Percentiles rank a stretch among this genome's conserved stretches.
Conservation (phyloP, 2,888 invertebrate genomes). For the Oithona nana region DNA sequence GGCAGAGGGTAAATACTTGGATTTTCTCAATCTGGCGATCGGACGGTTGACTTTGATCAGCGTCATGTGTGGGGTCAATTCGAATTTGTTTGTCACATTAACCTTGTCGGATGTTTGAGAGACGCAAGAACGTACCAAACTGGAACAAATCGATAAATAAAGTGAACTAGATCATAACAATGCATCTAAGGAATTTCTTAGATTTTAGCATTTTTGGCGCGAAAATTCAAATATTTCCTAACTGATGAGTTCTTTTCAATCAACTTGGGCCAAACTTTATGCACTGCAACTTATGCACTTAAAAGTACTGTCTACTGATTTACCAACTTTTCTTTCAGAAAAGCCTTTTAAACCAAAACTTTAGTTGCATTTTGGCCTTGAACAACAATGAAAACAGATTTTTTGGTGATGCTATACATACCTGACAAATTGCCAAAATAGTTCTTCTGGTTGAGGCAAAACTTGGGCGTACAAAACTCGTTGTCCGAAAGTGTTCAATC, state of each 20-base stretch:
- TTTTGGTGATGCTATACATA: no score
- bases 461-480: constrained; percentile 29
- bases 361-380: no score
- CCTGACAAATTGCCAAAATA: constrained; percentile 25
- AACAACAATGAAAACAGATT: no score
- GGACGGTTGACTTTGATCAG: constrained; percentile 28
- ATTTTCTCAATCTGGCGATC: constrained; percentile 24
- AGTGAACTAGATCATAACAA: no score
- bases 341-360: no score
- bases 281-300: no score
- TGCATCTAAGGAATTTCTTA: no score
- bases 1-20: constrained; percentile 25
- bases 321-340: no score
- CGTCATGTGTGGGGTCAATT: constrained; percentile 31
- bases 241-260: no score
- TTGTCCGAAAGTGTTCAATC: constrained; percentile 27
- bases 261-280: no score
- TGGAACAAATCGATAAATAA: constrained; percentile 19
- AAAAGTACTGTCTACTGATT: no score
- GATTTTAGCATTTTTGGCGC: no score
- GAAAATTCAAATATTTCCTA: neutral
- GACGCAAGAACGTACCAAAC: constrained; percentile 23
- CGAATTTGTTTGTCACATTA: constrained; percentile 27
- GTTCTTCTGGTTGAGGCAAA: constrained; percentile 22
- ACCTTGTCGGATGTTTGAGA: constrained; percentile 23